Evolutionary conservation across 1,140 invertebrate genomes (phyloP), one percentile per base, ranked within the genome.

Genomic region (Drosophila murphyi): DNA sequence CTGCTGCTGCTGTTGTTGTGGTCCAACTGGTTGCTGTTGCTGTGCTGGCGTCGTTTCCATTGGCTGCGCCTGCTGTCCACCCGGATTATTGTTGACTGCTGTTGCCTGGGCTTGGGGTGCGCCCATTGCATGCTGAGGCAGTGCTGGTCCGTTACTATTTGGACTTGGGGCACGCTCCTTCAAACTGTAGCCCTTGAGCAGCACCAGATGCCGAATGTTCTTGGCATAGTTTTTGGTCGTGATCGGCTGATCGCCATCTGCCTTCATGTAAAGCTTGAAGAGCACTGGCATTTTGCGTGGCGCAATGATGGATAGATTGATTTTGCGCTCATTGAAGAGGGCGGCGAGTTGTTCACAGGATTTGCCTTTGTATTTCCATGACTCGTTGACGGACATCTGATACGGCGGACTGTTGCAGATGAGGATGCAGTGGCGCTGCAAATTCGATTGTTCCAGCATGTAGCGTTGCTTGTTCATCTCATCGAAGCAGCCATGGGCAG

Each of bases 351-450:
- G 96, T 57, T 98, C 97, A 52, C 80, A 96, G 94, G 47, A 96
- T 95, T 69, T 92, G 6, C 88, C 91, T 8, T 94, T 93, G 93
- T 96, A 97, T 32, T 94, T 93, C 80, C 94, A 95, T 29, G 95
- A 95, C 92, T 98, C 97, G 91, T 95, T 95, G 29, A 97, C 96
- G 29, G 96, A 96, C 69, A 97, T 95, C 55, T 96, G 95, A 92
- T 98, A 99, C 0, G 97, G 97, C 5, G 97, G 96, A n/a, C 97
- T 98, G 92, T 98, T 98, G 90, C 97, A 98, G 29, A 99, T 94
- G 5, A 98, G 93, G 61, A 99, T 96, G 80, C 97, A 97, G 93
- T 98, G 97, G 59, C 95, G 95, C 81, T 96, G 95, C 6, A 94
- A 86, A 72, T 90, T 91, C 48, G 79, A 54, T 54, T 88, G 83